phyloP scores from a whole-genome alignment of 2,113 vertebrate genomes.

The Balaeniceps rex region DNA sequence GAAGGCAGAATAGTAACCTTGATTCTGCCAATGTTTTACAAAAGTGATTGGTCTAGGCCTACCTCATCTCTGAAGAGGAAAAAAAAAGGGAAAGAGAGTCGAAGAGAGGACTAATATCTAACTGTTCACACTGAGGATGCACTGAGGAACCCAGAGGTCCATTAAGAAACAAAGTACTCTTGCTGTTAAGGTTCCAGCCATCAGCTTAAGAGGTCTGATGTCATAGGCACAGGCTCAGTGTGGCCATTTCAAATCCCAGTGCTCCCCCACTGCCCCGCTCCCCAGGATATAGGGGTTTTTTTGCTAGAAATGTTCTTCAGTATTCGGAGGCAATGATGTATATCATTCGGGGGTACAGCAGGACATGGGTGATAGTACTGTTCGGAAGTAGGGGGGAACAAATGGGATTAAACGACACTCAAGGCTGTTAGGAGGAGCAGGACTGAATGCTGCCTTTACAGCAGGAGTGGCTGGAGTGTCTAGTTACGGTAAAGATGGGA shows the following conservation, averaged over 20 bases:
- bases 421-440: rapidly evolving
- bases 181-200: neutral
- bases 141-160: neutral
- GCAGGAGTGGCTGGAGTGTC: neutral
- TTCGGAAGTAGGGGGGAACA: neutral
- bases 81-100: neutral
- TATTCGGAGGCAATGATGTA: neutral
- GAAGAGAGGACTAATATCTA: neutral
- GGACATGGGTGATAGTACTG: neutral
- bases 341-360: neutral
- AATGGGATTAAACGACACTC: neutral
- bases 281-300: neutral
- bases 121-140: neutral
- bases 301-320: neutral
- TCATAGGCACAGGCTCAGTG: neutral
- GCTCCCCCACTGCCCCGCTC: neutral
- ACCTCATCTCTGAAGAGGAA: neutral
- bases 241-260: neutral
- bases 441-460: neutral
- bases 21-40: neutral
- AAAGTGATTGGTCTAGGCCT: neutral
- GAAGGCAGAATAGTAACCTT: neutral
- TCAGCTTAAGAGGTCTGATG: neutral
- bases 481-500: neutral
- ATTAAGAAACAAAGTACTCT: neutral